Conservation (phyloP, 2,113 vertebrate species). For the Ursus arctos region DNA sequence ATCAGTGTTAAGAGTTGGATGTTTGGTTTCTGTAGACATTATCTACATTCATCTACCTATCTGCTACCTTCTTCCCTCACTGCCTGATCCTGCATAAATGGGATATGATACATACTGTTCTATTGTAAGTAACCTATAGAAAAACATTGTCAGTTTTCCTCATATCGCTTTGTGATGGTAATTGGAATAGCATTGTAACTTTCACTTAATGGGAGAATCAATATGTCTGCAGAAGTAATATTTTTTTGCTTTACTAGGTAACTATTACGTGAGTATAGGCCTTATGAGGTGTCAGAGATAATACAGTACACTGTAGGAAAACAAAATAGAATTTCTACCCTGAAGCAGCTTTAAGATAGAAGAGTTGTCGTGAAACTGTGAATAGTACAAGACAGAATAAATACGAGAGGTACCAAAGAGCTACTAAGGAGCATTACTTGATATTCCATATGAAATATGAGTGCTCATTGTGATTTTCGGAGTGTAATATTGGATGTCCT, state of each 20-base stretch:
- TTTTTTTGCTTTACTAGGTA: conserved; percentile 28
- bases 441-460: background rate
- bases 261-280: background rate
- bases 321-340: background rate
- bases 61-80: background rate
- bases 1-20: background rate
- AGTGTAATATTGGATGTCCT: background rate
- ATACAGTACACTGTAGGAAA: background rate
- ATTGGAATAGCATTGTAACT: background rate
- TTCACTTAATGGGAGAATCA: background rate
- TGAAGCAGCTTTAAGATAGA: background rate
- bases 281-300: background rate
- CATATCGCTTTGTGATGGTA: background rate
- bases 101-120: background rate
- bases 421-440: background rate
- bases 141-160: background rate
- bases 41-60: background rate
- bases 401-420: background rate
- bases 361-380: background rate
- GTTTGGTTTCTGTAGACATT: background rate
- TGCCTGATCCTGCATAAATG: background rate
- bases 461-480: conserved; percentile 19
- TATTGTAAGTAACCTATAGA: background rate
- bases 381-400: background rate
- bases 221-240: background rate